Evolutionary conservation across 2,888 invertebrate species (phyloP).

Genomic region (Aspidiotus destructor): DNA sequence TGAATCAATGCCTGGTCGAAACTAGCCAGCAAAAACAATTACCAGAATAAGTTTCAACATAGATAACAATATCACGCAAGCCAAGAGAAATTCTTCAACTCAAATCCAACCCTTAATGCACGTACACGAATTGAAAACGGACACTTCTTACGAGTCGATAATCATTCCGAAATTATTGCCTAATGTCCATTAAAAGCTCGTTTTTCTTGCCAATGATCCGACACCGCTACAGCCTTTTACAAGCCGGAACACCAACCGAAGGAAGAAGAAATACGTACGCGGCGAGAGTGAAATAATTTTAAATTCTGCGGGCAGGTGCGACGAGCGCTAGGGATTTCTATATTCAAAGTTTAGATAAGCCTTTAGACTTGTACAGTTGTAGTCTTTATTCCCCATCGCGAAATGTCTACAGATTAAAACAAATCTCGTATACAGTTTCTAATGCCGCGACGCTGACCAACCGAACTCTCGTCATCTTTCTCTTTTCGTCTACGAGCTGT

Average conservation of each 20-base stretch:
- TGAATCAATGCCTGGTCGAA: no score
- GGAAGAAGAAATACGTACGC: not conserved
- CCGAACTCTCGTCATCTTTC: constrained; percentile 19
- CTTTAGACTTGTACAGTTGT: constrained; percentile 7
- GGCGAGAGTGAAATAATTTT: constrained; percentile 11
- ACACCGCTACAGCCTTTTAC: no score
- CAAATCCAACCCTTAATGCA: no score
- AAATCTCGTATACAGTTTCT: constrained; percentile 23
- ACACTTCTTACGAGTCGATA: not conserved
- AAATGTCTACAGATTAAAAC: constrained; percentile 31
- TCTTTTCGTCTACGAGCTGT: constrained; percentile 29
- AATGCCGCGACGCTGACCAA: constrained; percentile 20
- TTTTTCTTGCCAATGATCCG: no score
- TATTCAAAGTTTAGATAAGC: constrained; percentile 32
- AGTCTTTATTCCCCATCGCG: constrained; percentile 15
- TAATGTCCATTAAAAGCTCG: not conserved
- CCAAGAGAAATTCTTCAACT: no score
- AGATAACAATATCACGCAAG: no score
- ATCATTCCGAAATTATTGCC: constrained; percentile 1
- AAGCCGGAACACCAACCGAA: no score
- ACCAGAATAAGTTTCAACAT: no score
- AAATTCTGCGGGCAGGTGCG: constrained; percentile 31
- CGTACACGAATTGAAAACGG: not conserved
- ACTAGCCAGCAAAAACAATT: no score
- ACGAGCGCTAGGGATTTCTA: constrained; percentile 29